These are phyloP conservation scores for Tachina fera DNA, from an alignment of 2,888 invertebrate genomes.

Conservation along the genomic window DNA sequence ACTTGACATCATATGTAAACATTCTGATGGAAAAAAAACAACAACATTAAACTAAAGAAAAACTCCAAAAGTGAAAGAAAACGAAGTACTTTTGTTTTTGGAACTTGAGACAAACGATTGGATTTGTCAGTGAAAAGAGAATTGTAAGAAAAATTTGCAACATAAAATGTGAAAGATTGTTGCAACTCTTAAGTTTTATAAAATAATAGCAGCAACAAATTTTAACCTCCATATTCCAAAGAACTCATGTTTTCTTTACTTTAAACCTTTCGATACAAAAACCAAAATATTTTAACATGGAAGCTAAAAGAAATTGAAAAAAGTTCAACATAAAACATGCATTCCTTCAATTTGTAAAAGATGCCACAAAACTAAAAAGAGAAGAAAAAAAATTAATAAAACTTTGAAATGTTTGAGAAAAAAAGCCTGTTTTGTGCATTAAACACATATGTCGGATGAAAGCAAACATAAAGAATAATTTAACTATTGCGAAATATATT, in stretches of 20 bases:
- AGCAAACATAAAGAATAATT: background rate
- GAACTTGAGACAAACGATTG: constrained; percentile 37
- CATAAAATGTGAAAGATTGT: constrained; percentile 43
- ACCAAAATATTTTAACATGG: background rate
- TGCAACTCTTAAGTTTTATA: constrained; percentile 50
- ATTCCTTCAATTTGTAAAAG: constrained; percentile 22
- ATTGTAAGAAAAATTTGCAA: constrained; percentile 24
- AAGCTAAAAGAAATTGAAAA: constrained; percentile 36
- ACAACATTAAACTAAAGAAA: background rate
- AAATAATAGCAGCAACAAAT: constrained; percentile 6
- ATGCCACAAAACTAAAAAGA: background rate
- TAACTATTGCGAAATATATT: constrained; percentile 38
- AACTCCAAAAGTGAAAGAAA: constrained; percentile 11
- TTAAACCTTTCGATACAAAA: background rate
- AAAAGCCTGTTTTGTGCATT: constrained; percentile 29
- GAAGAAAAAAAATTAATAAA: constrained; percentile 14
- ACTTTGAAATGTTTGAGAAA: constrained; percentile 31
- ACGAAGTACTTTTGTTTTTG: constrained; percentile 19
- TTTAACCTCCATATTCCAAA: constrained; percentile 13
- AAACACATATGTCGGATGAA: constrained; percentile 24
- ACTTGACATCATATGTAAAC: constrained; percentile 27
- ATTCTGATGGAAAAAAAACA: background rate
- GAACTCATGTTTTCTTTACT: background rate
- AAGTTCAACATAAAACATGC: constrained; percentile 2
- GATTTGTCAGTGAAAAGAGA: constrained; percentile 42